phyloP scores from a whole-genome alignment of 2,113 vertebrate species.

The Hypomesus transpacificus region DNA sequence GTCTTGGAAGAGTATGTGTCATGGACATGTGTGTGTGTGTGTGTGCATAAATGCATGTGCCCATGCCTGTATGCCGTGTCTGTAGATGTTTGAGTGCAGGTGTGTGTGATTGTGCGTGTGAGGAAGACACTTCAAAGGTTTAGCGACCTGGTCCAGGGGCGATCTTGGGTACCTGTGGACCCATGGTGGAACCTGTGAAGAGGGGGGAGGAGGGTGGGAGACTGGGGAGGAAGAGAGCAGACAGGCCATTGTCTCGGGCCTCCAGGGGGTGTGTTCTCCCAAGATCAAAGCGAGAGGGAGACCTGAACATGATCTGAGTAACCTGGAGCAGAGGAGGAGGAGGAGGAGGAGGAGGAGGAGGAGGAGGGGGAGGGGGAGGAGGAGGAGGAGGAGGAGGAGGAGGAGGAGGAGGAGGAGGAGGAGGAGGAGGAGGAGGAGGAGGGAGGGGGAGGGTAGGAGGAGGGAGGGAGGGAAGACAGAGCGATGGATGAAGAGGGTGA shows the following conservation, averaged over 20 bases:
- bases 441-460: conserved; percentile 20
- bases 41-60: neutral
- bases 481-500: conserved; percentile 15
- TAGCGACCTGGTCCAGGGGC: conserved; percentile 39
- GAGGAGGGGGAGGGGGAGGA: conserved; percentile 42
- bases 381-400: neutral
- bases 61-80: neutral
- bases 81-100: no score
- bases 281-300: conserved; percentile 55
- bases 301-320: conserved; percentile 45
- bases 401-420: no score
- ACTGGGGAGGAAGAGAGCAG: conserved; percentile 34
- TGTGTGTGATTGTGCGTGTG: no score
- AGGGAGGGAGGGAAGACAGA: conserved; percentile 22
- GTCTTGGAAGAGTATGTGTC: conserved; percentile 31
- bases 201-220: conserved; percentile 38
- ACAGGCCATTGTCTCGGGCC: conserved; percentile 46
- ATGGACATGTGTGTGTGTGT: conserved; percentile 15
- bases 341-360: conserved; percentile 25
- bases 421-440: conserved; percentile 30
- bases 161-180: conserved; percentile 51
- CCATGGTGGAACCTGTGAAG: neutral
- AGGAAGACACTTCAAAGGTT: conserved; percentile 62
- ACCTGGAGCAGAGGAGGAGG: conserved; percentile 3
- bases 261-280: conserved; percentile 53